phyloP scores from a whole-genome alignment of 2,113 vertebrate species.

The Ailuropoda melanoleuca region DNA sequence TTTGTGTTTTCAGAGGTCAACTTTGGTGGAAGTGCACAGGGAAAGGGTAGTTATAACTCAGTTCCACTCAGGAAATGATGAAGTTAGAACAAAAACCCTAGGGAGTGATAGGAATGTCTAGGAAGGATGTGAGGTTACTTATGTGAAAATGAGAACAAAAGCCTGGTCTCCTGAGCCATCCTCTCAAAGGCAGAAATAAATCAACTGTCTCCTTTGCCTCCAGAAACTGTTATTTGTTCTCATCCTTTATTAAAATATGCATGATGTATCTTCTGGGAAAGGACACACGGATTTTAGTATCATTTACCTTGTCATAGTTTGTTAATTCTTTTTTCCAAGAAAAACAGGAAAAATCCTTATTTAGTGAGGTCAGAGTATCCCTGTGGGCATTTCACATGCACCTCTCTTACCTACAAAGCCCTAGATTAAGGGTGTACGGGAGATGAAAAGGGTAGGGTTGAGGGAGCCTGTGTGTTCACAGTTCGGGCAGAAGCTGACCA shows the following conservation, averaged over 20 bases:
- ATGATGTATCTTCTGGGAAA: constrained; percentile 44
- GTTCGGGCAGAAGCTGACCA: not conserved
- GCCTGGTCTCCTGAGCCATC: not conserved
- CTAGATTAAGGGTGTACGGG: not conserved
- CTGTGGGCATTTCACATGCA: not conserved
- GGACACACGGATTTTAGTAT: not conserved
- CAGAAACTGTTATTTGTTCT: not conserved
- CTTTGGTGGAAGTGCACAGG: not conserved
- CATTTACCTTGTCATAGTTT: not conserved
- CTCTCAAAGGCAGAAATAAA: constrained; percentile 28
- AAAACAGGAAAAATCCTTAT: not conserved
- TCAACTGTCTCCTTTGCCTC: constrained; percentile 7
- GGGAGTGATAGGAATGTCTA: not conserved
- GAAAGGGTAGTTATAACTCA: not conserved
- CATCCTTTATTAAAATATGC: constrained; percentile 45
- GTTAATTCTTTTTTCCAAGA: not conserved
- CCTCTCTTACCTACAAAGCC: not conserved
- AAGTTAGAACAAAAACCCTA: not conserved
- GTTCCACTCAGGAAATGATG: not conserved
- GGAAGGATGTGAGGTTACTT: not conserved
- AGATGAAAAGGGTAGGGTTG: not conserved
- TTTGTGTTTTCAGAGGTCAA: not conserved
- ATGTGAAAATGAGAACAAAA: not conserved
- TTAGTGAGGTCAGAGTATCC: not conserved
- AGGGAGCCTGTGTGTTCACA: not conserved